These are phyloP conservation scores for Ceriagrion tenellum DNA, from an alignment of 2,888 invertebrate species.

Conservation along the genomic window DNA sequence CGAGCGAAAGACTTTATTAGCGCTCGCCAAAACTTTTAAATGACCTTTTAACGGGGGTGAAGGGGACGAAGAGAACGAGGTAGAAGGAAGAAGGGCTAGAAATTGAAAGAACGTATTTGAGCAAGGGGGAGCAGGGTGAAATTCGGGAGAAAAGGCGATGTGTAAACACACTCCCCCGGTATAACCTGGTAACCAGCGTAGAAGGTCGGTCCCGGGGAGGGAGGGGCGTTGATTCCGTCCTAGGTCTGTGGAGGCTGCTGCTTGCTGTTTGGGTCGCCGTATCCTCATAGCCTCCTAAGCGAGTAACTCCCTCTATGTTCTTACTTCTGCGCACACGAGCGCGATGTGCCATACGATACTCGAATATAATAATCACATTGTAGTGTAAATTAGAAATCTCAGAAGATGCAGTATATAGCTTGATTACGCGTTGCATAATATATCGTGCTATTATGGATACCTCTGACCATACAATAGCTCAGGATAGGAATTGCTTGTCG, in stretches of 20 bases:
- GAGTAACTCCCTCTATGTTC: background rate
- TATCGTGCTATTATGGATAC: no score
- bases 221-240: background rate
- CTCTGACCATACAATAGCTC: no score
- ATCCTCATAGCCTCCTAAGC: background rate
- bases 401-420: no score
- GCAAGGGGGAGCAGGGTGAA: background rate
- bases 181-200: background rate
- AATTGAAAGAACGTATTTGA: conserved; percentile 18
- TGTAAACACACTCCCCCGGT: background rate
- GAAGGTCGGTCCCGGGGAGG: background rate
- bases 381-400: no score
- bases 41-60: background rate
- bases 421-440: no score
- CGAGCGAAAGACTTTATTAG: background rate
- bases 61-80: background rate
- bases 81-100: background rate
- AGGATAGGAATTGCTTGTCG: no score
- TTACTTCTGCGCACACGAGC: no score
- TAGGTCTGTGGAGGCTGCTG: background rate
- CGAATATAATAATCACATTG: no score
- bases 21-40: background rate
- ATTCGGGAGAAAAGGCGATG: background rate
- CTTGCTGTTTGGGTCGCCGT: background rate
- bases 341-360: no score